Base-by-base conservation (phyloP, 2,888 invertebrate species). In the Agonopterix subpropinquella region DNA sequence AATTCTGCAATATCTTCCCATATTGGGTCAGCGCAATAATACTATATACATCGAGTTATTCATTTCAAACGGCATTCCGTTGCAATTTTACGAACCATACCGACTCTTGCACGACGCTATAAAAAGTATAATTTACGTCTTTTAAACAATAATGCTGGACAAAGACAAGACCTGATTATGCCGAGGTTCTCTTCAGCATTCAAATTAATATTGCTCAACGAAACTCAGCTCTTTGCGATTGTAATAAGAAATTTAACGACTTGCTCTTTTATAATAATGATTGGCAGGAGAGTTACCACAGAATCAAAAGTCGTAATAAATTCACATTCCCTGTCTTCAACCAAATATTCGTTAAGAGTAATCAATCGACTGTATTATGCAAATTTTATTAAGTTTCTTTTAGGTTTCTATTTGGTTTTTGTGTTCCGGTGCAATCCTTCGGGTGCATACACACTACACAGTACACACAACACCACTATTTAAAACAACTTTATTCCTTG, bases 161-260 rank as follows among this genome's bases (percentile, higher is more conserved):
- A 65, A 73, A 70, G 65, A 65, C 68, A 65, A 66, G 64, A 61
- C 67, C 58, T 68, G 62, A 72, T 70, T 73, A 70, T 68, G 54
- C 57, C 62, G 47, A 62, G 64, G 60, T 60, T 56, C 54, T 57
- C 52, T 54, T 57, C 15, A 36, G 51, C n/a, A 13, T 43, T 35
- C 39, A n/a, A 39, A n/a, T 8, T 1, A 11, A 11, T 28, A 10
- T 44, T 44, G 36, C 36, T 36, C 3, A 11, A 44, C 5, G 4
- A 43, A 28, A 43, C 43, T 35, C 43, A 4, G 10, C 39, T 39
- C 28, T 28, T 28, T 28, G n/a, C 39, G 39, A n/a, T 39, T n/a
- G n/a, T 39, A 39, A 39, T 39, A 39, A 39, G n/a, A n/a, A 8
- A 15, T 18, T 43, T 15, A 43, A 10, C n/a, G 42, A 9, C 43